Base-by-base conservation (phyloP, 2,888 invertebrate species). In the Mesopsocus fuscifrons region DNA sequence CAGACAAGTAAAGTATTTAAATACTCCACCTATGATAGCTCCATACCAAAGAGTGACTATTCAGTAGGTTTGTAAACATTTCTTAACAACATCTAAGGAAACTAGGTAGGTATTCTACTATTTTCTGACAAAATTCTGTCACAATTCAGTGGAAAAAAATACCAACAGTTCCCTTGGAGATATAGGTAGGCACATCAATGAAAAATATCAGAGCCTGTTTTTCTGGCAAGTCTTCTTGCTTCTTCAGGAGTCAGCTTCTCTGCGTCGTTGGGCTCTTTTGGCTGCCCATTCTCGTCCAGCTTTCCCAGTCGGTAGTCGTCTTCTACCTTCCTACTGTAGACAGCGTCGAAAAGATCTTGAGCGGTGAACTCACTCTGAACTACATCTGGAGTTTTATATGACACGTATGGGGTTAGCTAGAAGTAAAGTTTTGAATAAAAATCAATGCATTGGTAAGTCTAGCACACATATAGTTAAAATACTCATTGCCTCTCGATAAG, bases 331-430 rank as follows among this genome's bases (percentile, higher is more conserved):
- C 71, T 59, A 1, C 75, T 74, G 56, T 92, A 92, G 0, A 85
- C 66, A 1, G 76, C 75, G 55, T 84, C 70, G 55, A 88, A 88
- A 35, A 94, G 64, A 61, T 84, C 79, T 56, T 82, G 59, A 0
- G 91, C 67, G 1, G 88, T 89, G 52, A 89, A 88, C 60, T 82
- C 77, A 1, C 75, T 69, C 57, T 89, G 85, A 9, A 68, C 60
- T 1, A 91, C 72, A 45, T 84, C 76, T 2, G 72, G 68, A 1
- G 59, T 61, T 59, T 72, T 74, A 59, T 95, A 97, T 0, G 92
- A 85, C 0, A 97, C 95, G 54, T 98, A 98, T 0, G 97, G 91
- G 59, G 88, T 89, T 16, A 98, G 62, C 62, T 75, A 58, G 42
- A 66, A 65, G 48, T 51, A 45, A 50, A 49, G 50, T 42, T 45